Evolutionary conservation across 2,888 invertebrate species (phyloP), one percentile per base, ranked within the genome.

Genomic region (Isotomurus palustris): DNA sequence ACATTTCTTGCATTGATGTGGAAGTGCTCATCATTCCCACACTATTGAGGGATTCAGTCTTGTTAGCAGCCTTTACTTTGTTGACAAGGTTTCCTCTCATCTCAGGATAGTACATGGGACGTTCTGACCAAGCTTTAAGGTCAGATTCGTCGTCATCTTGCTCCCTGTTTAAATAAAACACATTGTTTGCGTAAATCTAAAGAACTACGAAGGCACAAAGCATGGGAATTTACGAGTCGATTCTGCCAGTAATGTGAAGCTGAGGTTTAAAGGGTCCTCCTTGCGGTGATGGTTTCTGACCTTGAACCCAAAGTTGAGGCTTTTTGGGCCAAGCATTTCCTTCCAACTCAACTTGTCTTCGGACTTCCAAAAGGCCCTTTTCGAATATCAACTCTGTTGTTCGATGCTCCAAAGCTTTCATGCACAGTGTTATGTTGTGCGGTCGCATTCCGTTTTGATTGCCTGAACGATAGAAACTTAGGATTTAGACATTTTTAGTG

Each of bases 201-300:
- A 32, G 32, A 14, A 32, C 14, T 22, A 24, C 21, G 24, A 19
- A 24, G 36, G 19, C 49, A 50, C 21, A 32, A 38, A 50, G 28
- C 35, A n/a, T 35, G 10, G 17, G n/a, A 21, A 50, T 56, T 56
- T 59, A 58, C 58, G 60, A 51, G 32, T 60, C 61, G 36, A 59
- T 49, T 28, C 61, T 48, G 3, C 61, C 61, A 3, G 64, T 59
- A 3, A 64, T 55, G 25, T 60, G 59, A 28, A 61, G 54, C 25
- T 59, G 45, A 5, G 64, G 64, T 27, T 61, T 64, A 40, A 64
- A 64, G 10, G 64, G 64, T n/a, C 64, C 64, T 21, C 64, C 64
- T 21, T 52, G 52, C 0, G 64, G 61, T 10, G 54, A 25, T 3
- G 61, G 61, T 45, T 64, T 64, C 24, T 56, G 52, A 14, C 64